Conservation (phyloP, 2,113 vertebrate species). For the Pseudopipra pipra region DNA sequence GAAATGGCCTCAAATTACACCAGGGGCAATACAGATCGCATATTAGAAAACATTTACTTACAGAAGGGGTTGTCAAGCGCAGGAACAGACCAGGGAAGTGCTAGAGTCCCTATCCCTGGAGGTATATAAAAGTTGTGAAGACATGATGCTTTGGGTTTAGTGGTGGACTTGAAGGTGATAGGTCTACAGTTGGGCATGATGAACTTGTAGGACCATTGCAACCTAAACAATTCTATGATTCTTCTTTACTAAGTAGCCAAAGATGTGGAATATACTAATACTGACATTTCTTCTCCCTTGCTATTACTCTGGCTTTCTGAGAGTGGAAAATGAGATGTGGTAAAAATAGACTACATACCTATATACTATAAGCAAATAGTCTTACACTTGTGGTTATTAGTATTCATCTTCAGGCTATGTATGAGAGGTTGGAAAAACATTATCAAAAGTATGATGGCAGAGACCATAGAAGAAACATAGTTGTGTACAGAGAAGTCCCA, state of each 20-base stretch:
- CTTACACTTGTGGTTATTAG: not conserved
- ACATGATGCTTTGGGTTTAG: not conserved
- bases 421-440: not conserved
- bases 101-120: not conserved
- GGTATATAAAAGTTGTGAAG: not conserved
- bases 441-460: not conserved
- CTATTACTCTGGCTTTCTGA: not conserved
- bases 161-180: not conserved
- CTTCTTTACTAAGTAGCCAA: not conserved
- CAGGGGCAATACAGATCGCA: not conserved
- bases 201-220: not conserved
- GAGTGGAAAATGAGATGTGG: not conserved
- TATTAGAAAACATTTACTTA: not conserved
- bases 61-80: not conserved
- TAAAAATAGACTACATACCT: not conserved
- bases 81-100: not conserved
- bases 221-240: not conserved
- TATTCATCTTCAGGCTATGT: not conserved
- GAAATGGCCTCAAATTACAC: not conserved
- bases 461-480: not conserved
- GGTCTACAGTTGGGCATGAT: not conserved
- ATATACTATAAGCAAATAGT: not conserved
- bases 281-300: not conserved
- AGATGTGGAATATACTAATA: not conserved
- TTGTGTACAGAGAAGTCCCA: not conserved